Evolutionary conservation across 2,113 vertebrate genomes (phyloP), one percentile per base, ranked within the genome.

Genomic region (Orientallactaga bullata): DNA sequence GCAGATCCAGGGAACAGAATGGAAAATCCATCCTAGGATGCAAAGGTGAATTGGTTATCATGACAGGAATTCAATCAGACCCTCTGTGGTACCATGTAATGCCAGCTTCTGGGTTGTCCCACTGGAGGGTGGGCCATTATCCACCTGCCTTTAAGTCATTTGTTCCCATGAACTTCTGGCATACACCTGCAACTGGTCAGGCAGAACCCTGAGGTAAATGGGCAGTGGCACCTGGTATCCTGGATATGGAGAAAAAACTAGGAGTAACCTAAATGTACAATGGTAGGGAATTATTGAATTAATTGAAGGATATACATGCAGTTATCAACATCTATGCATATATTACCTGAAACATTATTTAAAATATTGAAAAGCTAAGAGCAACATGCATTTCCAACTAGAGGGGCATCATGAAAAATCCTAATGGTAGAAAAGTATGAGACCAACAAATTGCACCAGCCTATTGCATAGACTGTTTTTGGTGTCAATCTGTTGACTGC

Each of bases 21-120:
- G 11, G 61, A 74, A 66, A 61, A 76, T 35, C 20, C 20, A 21
- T 71, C 16, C 1, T 0, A 0, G 17, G 20, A 69, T 15, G 15
- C 0, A 0, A 5, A 10, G 7, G 9, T 12, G 18, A 39, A 17
- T 26, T 42, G 63, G 32, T 69, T n/a, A 15, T 71, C 16, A 3
- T 30, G 35, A 17, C 4, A 24, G 60, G 37, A n/a, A 71, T 39
- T 35, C 23, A 58, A 47, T 20, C 24, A 16, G n/a, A n/a, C 20
- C 20, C 32, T 76, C 2, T 9, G 7, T 0, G 0, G 26, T 10
- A 42, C 23, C 23, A 12, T 0, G 4, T 7, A 18, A 26, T 32
- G 16, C 4, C 26, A 7, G 23, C 39, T 47, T 35, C 20, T 5
- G n/a, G 30, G 15, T 32, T n/a, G 8, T 35, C 7, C 24, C 47